Base-by-base conservation (phyloP, 1,140 invertebrate species). In the Kradibia gibbosae region DNA sequence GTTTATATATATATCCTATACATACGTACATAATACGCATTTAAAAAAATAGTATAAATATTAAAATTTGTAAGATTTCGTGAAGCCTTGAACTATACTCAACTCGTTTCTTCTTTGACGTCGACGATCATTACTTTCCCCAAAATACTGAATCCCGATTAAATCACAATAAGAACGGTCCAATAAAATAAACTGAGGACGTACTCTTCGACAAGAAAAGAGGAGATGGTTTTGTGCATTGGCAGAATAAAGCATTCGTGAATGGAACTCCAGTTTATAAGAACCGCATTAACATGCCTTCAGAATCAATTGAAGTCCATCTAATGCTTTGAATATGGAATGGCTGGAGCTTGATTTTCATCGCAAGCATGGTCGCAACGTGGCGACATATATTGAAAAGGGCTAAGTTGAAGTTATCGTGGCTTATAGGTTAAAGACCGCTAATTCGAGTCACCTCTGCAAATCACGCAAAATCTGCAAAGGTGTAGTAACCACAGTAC, bases 111-210 rank as follows among this genome's bases (percentile, higher is more conserved):
- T n/a, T 20, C 25, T n/a, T 55, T 55, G 3, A 3, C 25, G 22
- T 20, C 25, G 22, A 55, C 36, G 65, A 78, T 67, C 28, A 45
- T 45, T 7, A 34, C 60, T 39, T 42, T 20, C 31, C 48, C 34
- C 53, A 5, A 15, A 25, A n/a, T 11, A 8, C 25, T 39, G 22
- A 60, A 36, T 62, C 22, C 28, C 42, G 77, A 78, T 78, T 71
- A 78, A 78, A 78, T 78, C 65, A 78, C 65, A 71, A 78, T 78
- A 78, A 71, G 71, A 22, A 25, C 60, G 67, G 13, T 28, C 76
- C 65, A 50, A 78, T 79, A 79, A 79, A 60, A 72, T 50, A 48
- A 79, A 36, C 28, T 53, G 20, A 50, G n/a, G 53, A 25, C 17
- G 13, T 55, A 22, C 67, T 5, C 5, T 22, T 34, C 20, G 11